Base-by-base conservation (phyloP, 2,113 vertebrate species). In the Lepisosteus oculatus region DNA sequence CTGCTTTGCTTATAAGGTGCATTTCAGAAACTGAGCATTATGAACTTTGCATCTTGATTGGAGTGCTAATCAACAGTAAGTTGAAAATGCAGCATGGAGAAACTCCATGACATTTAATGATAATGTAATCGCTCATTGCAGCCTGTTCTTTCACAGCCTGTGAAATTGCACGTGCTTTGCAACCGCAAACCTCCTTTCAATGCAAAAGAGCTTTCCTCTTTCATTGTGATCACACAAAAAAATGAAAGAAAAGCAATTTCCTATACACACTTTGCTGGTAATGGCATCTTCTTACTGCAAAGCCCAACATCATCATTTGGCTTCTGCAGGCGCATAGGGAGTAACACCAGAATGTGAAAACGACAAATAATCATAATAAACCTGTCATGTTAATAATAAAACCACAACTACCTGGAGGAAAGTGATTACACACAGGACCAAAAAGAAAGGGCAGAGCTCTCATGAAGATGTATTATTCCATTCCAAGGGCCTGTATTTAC, bases 211-310 rank as follows among this genome's bases (percentile, higher is more conserved):
- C 74, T 43, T 68, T 9, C 72, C 69, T 70, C 51, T 71, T 71
- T 75, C 71, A 86, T 81, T 79, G 79, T 64, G 69, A 65, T 78
- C 75, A 75, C 79, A 79, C 78, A 83, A 80, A 77, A 78, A 81
- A 3, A n/a, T 74, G 15, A 12, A 43, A 13, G 43, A 74, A 72
- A 71, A 74, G 59, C 17, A 69, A 67, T 73, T 29, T 47, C 56
- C 67, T 63, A 61, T 76, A 77, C 84, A 78, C 79, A 76, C 80
- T 81, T 70, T 76, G 72, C 79, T 81, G 70, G 81, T 83, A 84
- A 85, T 84, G 80, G 81, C 71, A 61, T 73, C 8, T 67, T 71
- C 43, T 69, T 68, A 72, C 65, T 56, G 43, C 68, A 51, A 3
- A 70, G 71, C 66, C 74, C 67, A 8, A 17, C 72, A 43, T 44